Conservation (phyloP, 1,140 invertebrate species). For the Drosophila orosa region DNA sequence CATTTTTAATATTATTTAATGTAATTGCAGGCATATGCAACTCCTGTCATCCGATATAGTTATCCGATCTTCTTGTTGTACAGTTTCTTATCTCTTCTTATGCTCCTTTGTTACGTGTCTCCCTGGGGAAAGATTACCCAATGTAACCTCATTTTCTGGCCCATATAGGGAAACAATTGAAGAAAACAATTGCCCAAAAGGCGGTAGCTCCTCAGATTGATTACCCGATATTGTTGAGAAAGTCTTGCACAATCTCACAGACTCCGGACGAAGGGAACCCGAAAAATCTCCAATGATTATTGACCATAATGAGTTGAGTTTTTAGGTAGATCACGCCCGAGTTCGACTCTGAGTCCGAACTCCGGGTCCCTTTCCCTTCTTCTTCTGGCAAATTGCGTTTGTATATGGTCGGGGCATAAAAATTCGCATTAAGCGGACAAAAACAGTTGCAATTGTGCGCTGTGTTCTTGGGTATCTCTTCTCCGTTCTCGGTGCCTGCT, state of each 20-base stretch:
- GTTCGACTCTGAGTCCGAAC: constrained; percentile 9
- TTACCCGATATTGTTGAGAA: constrained; percentile 57
- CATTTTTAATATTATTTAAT: not conserved
- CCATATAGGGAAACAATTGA: constrained; percentile 52
- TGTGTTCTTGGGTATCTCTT: constrained; percentile 35
- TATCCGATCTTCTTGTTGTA: constrained; percentile 32
- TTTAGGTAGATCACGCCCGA: constrained; percentile 74
- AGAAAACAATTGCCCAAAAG: constrained; percentile 55
- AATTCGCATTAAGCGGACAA: constrained; percentile 75
- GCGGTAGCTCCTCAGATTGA: constrained; percentile 64
- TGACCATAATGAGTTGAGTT: constrained; percentile 68
- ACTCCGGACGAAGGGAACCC: constrained; percentile 3
- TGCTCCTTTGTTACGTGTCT: constrained; percentile 13
- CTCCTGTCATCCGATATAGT: constrained; percentile 24
- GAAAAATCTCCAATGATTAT: constrained; percentile 39
- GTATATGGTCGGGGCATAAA: constrained; percentile 64
- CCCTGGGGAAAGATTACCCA: constrained; percentile 23
- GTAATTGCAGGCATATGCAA: not conserved
- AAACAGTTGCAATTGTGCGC: constrained; percentile 73
- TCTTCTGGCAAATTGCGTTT: constrained; percentile 55
- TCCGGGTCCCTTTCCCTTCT: constrained; percentile 6
- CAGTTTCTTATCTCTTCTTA: constrained; percentile 13
- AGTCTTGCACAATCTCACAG: constrained; percentile 28
- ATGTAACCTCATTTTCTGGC: constrained; percentile 47
- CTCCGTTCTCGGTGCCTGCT: constrained; percentile 45